phyloP scores from a whole-genome alignment of 2,888 invertebrate genomes.

The Esperia sulphurella region DNA sequence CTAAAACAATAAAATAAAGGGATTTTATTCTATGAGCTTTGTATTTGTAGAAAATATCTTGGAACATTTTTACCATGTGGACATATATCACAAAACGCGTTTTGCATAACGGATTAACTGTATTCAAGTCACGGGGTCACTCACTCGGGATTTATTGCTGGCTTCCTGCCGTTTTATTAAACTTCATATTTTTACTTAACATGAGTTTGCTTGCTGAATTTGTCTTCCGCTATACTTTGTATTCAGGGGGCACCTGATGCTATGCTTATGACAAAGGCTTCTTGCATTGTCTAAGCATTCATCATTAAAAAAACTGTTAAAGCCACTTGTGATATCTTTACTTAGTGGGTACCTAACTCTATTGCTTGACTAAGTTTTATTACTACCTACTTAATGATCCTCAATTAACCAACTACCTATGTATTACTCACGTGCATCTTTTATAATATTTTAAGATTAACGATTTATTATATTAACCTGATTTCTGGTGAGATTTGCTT shows the following conservation, averaged over 20 bases:
- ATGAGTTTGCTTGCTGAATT: constrained; percentile 33
- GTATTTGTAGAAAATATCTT: background rate
- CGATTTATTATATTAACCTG: constrained; percentile 39
- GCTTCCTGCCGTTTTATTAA: constrained; percentile 63
- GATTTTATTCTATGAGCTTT: background rate
- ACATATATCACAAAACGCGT: constrained; percentile 36
- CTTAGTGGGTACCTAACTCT: no score
- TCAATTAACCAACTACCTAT: no score
- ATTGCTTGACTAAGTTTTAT: no score
- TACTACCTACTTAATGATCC: no score
- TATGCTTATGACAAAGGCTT: background rate
- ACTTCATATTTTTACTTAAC: constrained; percentile 51
- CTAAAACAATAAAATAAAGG: no score
- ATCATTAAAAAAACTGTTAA: no score
- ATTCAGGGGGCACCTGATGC: constrained; percentile 1
- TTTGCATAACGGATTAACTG: constrained; percentile 52
- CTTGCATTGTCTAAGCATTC: no score
- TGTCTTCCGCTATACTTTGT: constrained; percentile 31
- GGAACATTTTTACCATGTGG: constrained; percentile 11
- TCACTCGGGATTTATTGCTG: constrained; percentile 65
- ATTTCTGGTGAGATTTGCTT: constrained; percentile 22
- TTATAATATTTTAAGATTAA: constrained; percentile 27
- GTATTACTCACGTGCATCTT: background rate
- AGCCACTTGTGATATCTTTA: no score
- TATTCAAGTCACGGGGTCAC: constrained; percentile 65